Conservation (phyloP, 2,888 invertebrate genomes). For the Iphiclides podalirius region DNA sequence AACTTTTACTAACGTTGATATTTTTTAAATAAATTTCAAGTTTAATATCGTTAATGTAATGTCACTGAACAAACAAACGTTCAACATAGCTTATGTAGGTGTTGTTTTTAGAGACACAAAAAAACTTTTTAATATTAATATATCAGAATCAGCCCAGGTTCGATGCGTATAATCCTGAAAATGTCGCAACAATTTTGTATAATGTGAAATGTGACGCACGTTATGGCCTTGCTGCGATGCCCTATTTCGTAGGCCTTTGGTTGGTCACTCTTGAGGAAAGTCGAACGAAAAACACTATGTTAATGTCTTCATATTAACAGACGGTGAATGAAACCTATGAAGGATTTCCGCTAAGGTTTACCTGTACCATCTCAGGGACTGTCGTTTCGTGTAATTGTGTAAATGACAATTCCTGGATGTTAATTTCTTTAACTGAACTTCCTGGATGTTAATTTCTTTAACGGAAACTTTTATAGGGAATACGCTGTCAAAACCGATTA, state of each 20-base stretch:
- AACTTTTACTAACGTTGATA: no score
- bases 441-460: no score
- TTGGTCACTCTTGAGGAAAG: constrained; percentile 25
- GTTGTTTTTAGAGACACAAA: constrained; percentile 33
- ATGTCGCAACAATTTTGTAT: constrained; percentile 66
- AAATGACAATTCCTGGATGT: no score
- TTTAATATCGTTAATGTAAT: no score
- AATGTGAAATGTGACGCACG: constrained; percentile 66
- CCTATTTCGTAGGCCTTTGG: constrained; percentile 53
- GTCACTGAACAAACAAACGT: not conserved
- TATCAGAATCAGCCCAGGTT: constrained; percentile 31
- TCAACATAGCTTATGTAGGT: not conserved
- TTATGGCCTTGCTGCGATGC: constrained; percentile 63
- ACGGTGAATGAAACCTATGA: constrained; percentile 24
- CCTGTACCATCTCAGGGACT: constrained; percentile 2
- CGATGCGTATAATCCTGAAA: constrained; percentile 52
- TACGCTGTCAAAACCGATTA: no score
- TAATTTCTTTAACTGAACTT: no score
- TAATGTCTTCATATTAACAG: constrained; percentile 18
- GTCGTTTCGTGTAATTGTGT: no score
- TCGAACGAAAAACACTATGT: constrained; percentile 23
- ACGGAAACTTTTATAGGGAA: no score
- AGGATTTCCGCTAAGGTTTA: constrained; percentile 26
- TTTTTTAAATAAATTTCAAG: no score
- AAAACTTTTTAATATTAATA: constrained; percentile 61